Evolutionary conservation across 2,888 invertebrate species (phyloP).

Genomic region (Spisula solida): DNA sequence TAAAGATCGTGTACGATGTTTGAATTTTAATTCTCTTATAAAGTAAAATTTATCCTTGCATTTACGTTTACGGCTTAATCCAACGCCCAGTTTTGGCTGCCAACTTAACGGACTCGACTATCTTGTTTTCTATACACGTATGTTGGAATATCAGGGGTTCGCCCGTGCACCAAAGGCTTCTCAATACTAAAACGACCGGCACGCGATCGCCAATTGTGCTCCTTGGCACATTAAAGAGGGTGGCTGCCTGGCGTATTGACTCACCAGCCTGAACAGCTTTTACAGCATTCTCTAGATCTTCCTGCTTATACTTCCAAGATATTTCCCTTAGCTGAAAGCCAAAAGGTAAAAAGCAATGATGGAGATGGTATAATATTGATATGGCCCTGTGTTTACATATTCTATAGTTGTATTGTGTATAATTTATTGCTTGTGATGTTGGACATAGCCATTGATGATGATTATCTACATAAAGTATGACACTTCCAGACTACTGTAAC

Average conservation of each 20-base stretch:
- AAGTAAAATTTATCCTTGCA: neutral
- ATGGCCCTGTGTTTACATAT: no score
- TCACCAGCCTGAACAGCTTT: neutral
- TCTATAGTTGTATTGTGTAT: no score
- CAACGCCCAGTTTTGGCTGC: constrained; percentile 18
- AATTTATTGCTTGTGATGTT: no score
- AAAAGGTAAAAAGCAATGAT: no score
- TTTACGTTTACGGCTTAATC: constrained; percentile 2
- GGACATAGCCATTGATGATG: no score
- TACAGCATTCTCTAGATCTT: no score
- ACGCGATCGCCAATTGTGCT: neutral
- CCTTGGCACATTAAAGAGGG: neutral
- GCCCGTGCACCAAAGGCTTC: neutral
- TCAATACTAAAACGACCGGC: neutral
- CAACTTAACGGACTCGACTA: neutral
- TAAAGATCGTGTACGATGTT: neutral
- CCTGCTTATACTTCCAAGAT: neutral
- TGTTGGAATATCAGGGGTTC: neutral
- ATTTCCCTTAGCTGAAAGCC: neutral
- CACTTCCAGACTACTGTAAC: no score
- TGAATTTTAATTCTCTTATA: no score
- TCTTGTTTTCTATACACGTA: neutral
- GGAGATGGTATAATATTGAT: no score
- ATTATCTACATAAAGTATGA: no score
- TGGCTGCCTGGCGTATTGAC: neutral